Evolutionary conservation across 1,140 invertebrate species (phyloP).

Genomic region (Colletes latitarsis): DNA sequence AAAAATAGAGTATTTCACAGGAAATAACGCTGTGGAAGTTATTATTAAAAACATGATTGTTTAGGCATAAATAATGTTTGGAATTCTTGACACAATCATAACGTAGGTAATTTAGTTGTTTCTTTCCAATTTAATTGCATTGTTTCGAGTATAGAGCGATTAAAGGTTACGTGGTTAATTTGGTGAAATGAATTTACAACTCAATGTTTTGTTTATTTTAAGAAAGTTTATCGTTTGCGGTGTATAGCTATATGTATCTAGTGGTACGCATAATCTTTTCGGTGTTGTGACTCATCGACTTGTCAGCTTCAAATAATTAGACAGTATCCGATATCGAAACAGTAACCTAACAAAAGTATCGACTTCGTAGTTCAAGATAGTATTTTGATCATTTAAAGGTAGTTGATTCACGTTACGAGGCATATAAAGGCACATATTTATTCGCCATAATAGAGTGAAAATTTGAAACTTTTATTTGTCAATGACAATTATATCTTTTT

Average conservation of each 20-base stretch:
- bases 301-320: not conserved
- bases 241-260: not conserved
- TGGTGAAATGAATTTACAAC: not conserved
- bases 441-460: not conserved
- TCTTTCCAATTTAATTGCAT: not conserved
- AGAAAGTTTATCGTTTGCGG: not conserved
- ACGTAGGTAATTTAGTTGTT: not conserved
- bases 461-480: not conserved
- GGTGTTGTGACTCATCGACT: slow-evolving; percentile 23
- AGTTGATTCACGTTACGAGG: not conserved
- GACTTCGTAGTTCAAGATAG: not conserved
- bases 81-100: not conserved
- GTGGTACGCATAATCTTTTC: not conserved
- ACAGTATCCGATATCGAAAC: not conserved
- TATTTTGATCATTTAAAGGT: not conserved
- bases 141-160: not conserved
- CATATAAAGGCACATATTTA: not conserved
- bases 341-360: slow-evolving; percentile 13
- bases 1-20: no score
- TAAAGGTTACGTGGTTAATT: not conserved
- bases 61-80: not conserved
- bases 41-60: not conserved
- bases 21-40: not conserved
- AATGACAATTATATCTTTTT: not conserved
- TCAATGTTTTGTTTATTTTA: not conserved